A percentile compares a stretch with the other conserved stretches of the same genome.
These are phyloP conservation scores for Hyles lineata DNA, from an alignment of 2,888 invertebrate species.

Conservation along the genomic window DNA sequence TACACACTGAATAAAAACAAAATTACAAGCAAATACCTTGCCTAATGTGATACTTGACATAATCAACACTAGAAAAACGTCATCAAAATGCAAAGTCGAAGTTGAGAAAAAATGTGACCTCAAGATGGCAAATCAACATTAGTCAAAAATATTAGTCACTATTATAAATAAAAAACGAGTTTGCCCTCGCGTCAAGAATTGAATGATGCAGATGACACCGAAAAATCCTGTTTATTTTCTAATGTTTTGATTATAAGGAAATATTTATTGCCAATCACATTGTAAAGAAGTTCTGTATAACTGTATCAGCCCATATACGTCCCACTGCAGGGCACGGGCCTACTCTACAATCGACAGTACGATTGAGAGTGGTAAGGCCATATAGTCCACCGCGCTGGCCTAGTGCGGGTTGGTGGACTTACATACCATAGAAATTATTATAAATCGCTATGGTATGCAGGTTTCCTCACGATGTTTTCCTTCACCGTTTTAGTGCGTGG, in stretches of 20 bases:
- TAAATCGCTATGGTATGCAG: too few relatives aligned
- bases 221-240: conserved; percentile 3
- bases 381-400: too few relatives aligned
- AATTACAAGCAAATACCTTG: background rate
- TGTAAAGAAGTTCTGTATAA: background rate
- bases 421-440: too few relatives aligned
- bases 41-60: background rate
- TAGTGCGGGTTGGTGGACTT: too few relatives aligned
- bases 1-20: background rate
- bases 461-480: too few relatives aligned
- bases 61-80: background rate
- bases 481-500: too few relatives aligned
- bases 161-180: background rate
- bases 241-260: background rate
- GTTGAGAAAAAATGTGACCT: conserved; percentile 18
- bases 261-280: too few relatives aligned
- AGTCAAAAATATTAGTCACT: conserved; percentile 24
- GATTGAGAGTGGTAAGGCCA: too few relatives aligned
- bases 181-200: conserved; percentile 5
- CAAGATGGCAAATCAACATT: conserved; percentile 4
- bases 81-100: conserved; percentile 14
- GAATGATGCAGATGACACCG: background rate
- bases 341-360: too few relatives aligned
- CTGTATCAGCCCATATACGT: too few relatives aligned
- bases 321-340: too few relatives aligned